Percentiles rank a stretch among this genome's conserved stretches.
phyloP scores from a whole-genome alignment of 1,140 invertebrate species.

The Drosophila pectinifera region DNA sequence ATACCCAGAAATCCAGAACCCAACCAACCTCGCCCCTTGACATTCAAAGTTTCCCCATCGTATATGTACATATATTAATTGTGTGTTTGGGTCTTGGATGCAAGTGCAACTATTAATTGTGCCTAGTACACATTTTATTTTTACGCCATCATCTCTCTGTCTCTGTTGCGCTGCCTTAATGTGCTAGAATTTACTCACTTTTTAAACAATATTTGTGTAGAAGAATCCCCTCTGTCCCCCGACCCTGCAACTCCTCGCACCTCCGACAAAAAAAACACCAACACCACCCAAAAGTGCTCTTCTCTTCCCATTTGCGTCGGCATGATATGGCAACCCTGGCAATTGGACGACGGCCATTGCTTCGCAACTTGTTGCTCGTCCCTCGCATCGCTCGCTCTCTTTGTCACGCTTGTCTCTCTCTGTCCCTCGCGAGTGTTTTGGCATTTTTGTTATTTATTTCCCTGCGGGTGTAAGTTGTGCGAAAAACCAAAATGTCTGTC shows the following conservation, averaged over 20 bases:
- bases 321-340: conserved; percentile 70
- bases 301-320: conserved; percentile 30
- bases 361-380: conserved; percentile 78
- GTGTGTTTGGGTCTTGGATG: conserved; percentile 57
- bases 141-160: conserved; percentile 44
- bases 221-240: conserved; percentile 18
- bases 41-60: conserved; percentile 51
- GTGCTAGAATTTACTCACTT: conserved; percentile 30
- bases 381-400: conserved; percentile 41
- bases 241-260: conserved; percentile 10
- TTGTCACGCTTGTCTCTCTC: conserved; percentile 31
- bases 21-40: conserved; percentile 50
- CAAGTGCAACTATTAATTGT: conserved; percentile 72
- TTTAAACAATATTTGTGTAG: conserved; percentile 61
- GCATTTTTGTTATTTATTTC: conserved; percentile 59
- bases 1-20: conserved; percentile 17
- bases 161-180: conserved; percentile 24
- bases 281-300: conserved; percentile 49
- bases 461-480: conserved; percentile 40
- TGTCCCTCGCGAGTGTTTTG: conserved; percentile 42
- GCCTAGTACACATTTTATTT: conserved; percentile 79
- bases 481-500: conserved; percentile 33
- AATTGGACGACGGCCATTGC: conserved; percentile 71
- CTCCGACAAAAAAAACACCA: conserved; percentile 21
- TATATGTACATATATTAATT: conserved; percentile 64